A percentile compares a stretch with the other conserved stretches of the same genome.
phyloP scores from a whole-genome alignment of 1,140 invertebrate genomes.

The Drosophila mauritiana region DNA sequence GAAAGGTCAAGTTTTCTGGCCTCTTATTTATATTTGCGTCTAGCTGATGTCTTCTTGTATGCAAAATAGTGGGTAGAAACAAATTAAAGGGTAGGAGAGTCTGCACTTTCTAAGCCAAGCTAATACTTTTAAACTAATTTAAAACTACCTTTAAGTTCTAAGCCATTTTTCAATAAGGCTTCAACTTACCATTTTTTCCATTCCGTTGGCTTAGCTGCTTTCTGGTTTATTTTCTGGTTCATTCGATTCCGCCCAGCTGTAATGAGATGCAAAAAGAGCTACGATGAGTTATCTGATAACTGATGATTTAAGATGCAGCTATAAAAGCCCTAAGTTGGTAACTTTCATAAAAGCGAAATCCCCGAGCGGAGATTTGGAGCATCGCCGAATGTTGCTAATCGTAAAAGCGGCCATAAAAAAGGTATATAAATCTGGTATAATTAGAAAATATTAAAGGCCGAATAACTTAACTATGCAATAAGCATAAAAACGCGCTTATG shows the following conservation, averaged over 20 bases:
- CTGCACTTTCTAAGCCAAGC: not conserved
- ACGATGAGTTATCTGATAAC: conserved; percentile 60
- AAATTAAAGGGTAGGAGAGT: not conserved
- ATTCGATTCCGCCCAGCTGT: conserved; percentile 42
- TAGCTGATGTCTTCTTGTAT: conserved; percentile 17
- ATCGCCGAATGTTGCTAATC: conserved; percentile 28
- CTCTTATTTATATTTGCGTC: conserved; percentile 43
- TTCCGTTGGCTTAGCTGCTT: conserved; percentile 62
- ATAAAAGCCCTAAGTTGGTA: conserved; percentile 38
- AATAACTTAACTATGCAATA: conserved; percentile 74
- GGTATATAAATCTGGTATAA: conserved; percentile 67
- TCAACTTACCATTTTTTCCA: conserved; percentile 77
- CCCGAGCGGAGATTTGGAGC: conserved; percentile 17
- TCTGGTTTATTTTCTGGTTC: conserved; percentile 24
- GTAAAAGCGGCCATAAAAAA: conserved; percentile 42
- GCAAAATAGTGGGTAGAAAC: conserved; percentile 2
- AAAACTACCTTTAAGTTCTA: too few relatives aligned
- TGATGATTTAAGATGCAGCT: conserved; percentile 31
- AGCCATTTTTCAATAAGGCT: not conserved
- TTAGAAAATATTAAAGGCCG: conserved; percentile 70
- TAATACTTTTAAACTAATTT: too few relatives aligned
- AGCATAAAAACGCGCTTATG: conserved; percentile 60
- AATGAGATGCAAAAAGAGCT: conserved; percentile 60
- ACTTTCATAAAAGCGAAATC: conserved; percentile 34
- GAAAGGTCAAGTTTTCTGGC: conserved; percentile 62